Conservation (phyloP, 2,113 vertebrate species). For the Callaeas wilsoni region DNA sequence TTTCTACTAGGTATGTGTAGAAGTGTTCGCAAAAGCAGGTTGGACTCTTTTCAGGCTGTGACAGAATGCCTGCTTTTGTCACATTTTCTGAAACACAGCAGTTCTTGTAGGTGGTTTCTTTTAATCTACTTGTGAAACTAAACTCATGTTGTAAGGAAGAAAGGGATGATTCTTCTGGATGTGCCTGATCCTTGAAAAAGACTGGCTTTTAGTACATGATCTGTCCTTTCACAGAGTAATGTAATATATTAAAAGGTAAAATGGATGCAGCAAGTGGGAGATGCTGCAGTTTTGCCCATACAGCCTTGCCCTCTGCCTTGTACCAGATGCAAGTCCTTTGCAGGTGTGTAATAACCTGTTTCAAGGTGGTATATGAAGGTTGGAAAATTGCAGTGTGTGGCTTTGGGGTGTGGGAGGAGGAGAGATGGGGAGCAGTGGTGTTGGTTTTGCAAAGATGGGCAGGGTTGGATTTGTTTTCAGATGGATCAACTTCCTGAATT, state of each 20-base stretch:
- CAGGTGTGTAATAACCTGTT: background rate
- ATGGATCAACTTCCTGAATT: background rate
- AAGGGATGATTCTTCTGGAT: background rate
- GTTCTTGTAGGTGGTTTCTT: slow-evolving; percentile 17
- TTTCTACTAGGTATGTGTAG: background rate
- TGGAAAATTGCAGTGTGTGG: background rate
- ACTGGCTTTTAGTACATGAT: background rate
- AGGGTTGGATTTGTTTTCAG: background rate
- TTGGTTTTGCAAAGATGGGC: background rate
- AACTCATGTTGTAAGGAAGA: background rate
- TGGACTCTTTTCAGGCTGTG: background rate
- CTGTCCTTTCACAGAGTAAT: background rate
- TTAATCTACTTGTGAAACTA: background rate
- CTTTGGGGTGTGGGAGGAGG: background rate
- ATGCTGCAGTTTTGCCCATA: background rate
- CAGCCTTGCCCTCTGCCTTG: background rate
- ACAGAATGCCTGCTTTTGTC: background rate
- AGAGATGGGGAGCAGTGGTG: background rate
- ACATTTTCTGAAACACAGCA: background rate
- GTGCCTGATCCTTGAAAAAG: background rate
- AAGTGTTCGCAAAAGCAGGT: background rate
- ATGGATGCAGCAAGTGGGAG: background rate
- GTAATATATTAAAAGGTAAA: background rate
- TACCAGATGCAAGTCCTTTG: background rate
- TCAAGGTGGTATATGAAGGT: background rate